Percentiles rank a stretch among this genome's conserved stretches.
Conservation (phyloP, 2,113 vertebrate genomes). For the Urocitellus parryii region DNA sequence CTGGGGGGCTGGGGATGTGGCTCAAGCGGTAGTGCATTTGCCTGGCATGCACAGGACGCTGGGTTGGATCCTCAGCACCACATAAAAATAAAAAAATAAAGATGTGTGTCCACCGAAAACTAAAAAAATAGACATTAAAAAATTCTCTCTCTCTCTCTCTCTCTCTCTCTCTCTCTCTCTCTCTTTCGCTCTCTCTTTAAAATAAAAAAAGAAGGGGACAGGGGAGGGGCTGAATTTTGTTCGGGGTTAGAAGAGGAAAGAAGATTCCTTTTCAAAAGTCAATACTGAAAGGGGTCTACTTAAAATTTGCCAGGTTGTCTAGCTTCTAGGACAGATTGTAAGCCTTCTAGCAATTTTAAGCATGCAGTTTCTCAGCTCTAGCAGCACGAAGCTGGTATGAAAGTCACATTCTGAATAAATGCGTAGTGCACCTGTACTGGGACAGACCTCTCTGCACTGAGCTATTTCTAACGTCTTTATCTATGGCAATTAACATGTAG, state of each 20-base stretch:
- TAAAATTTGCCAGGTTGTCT: neutral
- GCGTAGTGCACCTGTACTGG: neutral
- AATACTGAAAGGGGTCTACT: neutral
- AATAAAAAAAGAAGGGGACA: neutral
- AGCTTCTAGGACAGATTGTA: neutral
- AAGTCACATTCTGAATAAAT: neutral
- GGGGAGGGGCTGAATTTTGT: neutral
- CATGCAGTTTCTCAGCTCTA: neutral
- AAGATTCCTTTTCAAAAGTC: slow-evolving; percentile 35
- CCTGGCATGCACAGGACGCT: too few species aligned
- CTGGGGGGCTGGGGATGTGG: too few species aligned
- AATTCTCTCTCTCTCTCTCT: too few species aligned
- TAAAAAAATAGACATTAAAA: too few species aligned
- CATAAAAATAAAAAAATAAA: too few species aligned
- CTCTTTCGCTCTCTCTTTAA: too few species aligned
- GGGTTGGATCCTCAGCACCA: too few species aligned
- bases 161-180: too few species aligned
- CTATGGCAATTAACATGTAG: neutral
- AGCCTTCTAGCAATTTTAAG: neutral
- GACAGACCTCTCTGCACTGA: neutral
- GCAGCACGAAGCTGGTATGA: neutral
- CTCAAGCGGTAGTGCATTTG: too few species aligned
- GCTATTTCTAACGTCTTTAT: neutral
- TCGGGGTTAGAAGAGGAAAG: neutral
- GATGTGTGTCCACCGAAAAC: too few species aligned